A percentile compares a stretch with the other conserved stretches of the same genome.
Evolutionary conservation across 2,113 vertebrate species (phyloP).

Genomic region (Ia io): DNA sequence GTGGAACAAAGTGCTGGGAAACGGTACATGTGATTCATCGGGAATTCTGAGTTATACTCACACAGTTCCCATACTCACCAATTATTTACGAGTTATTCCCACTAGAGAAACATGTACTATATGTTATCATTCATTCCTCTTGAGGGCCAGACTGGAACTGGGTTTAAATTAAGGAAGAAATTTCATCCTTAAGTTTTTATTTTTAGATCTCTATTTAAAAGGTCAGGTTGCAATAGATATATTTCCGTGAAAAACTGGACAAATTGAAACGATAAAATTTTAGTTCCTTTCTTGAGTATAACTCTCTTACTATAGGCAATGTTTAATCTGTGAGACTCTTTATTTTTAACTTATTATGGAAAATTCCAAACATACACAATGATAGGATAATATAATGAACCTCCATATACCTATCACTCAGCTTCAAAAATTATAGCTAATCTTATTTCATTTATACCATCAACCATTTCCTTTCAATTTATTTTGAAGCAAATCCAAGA

Average conservation of each 20-base stretch:
- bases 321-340: neutral
- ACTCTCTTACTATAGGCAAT: neutral
- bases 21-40: no score
- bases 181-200: neutral
- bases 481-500: conserved; percentile 52
- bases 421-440: neutral
- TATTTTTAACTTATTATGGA: neutral
- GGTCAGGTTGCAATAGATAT: neutral
- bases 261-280: neutral
- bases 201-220: conserved; percentile 36
- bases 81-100: neutral
- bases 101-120: neutral
- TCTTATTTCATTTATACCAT: neutral
- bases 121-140: neutral
- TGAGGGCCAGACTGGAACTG: neutral
- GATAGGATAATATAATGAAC: neutral
- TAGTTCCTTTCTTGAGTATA: neutral
- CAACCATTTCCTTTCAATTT: neutral
- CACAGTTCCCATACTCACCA: neutral
- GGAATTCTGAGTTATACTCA: neutral
- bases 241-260: conserved; percentile 12
- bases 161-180: conserved; percentile 25
- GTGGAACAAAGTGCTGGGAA: neutral
- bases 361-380: conserved; percentile 17
- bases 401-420: neutral